These are phyloP conservation scores for Netelia melanura DNA, from an alignment of 2,888 invertebrate species.

Conservation along the genomic window DNA sequence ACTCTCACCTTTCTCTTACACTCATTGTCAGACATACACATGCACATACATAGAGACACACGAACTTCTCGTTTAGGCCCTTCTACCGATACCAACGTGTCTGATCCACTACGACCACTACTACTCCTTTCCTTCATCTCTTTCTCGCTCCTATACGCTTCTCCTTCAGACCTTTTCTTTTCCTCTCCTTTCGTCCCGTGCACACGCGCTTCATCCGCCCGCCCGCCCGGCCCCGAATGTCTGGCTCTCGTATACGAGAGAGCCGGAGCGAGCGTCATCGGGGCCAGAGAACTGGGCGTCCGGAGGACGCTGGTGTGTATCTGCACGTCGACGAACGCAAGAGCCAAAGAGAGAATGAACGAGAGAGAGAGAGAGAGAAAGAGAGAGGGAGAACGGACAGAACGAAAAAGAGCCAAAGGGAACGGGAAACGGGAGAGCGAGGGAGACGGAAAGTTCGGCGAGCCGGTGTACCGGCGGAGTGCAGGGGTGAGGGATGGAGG, in stretches of 20 bases:
- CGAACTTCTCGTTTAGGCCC: constrained; percentile 18
- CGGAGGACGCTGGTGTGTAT: background rate
- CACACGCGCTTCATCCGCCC: constrained; percentile 67
- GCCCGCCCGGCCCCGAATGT: constrained; percentile 73
- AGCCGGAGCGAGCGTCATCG: constrained; percentile 77
- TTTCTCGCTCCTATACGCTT: constrained; percentile 25
- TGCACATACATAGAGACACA: background rate
- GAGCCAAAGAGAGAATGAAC: constrained; percentile 41
- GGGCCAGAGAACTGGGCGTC: constrained; percentile 71
- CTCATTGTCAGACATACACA: background rate
- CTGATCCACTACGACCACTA: constrained; percentile 11
- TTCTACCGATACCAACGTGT: constrained; percentile 34
- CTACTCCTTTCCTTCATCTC: constrained; percentile 32
- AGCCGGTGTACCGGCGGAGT: constrained; percentile 62
- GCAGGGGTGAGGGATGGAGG: constrained; percentile 64
- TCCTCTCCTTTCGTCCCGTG: constrained; percentile 57
- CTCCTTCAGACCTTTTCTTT: constrained; percentile 56
- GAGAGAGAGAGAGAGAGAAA: constrained; percentile 16
- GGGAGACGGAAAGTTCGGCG: constrained; percentile 59
- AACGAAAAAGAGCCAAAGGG: constrained; percentile 59
- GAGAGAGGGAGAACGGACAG: constrained; percentile 36
- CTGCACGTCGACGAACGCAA: constrained; percentile 35
- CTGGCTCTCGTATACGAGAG: constrained; percentile 75
- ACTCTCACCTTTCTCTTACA: constrained; percentile 17
- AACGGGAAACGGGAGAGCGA: constrained; percentile 35